Evolutionary conservation across 2,797 vertebrate genomes (phyloP), one percentile per base, ranked within the genome.

Genomic region (Huso huso): DNA sequence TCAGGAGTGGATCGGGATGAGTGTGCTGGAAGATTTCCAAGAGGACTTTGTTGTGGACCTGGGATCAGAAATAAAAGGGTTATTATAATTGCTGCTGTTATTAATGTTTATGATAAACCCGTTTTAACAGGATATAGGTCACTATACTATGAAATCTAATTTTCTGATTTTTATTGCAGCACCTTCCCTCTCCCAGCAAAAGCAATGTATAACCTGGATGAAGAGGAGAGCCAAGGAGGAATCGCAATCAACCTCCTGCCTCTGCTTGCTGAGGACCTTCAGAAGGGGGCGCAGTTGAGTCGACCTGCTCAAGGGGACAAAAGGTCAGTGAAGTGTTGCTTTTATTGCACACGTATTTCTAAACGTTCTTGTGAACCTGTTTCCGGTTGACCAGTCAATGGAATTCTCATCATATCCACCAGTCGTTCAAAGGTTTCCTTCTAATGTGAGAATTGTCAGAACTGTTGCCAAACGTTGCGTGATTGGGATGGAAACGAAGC

Each of bases 191-290:
- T 97, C 69, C 90, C 92, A 8, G 82, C 92, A 64, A 78, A 84
- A 76, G 77, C 86, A 6, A 79, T 95, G 71, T 98, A 93, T 15
- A 92, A 91, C 71, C 84, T 99, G 67, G 93, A 98, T 70, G 94
- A 96, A 66, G 89, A 93, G 6, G 88, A 87, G 61, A 89, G 85
- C 76, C 85, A 88, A 63, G 88, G 83, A 50, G 83, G 74, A 69
- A 97, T 99, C 15, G 93, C 85, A 70, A 84, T 99, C 79, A 97
- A 97, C 79, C 84, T 98, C 62, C 80, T 98, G 62, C 94, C 94
- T 0, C 37, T 98, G 50, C 64, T 97, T 73, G 82, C 89, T 7
- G 81, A 86, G 66, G 88, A 87, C 12, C 13, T 86, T 58, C 81
- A 66, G 71, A 90, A 80, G 72, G 83, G 74, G 58, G 83, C 86